Base-by-base conservation (phyloP, 2,113 vertebrate genomes). In the Chaenocephalus aceratus region DNA sequence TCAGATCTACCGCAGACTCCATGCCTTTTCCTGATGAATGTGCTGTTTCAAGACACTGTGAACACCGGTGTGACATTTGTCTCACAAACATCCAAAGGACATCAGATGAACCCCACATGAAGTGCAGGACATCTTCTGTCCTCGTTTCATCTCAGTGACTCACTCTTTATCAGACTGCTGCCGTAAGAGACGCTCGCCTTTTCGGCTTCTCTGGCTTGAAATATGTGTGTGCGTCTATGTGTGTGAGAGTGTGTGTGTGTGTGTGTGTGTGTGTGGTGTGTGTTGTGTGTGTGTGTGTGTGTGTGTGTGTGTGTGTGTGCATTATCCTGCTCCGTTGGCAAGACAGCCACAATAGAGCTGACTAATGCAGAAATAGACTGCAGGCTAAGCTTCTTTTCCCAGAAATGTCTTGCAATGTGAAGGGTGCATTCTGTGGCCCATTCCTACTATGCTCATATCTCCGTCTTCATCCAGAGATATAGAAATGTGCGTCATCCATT, bases 321-420 rank as follows among this genome's bases (percentile, higher is more conserved):
- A 68, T 76, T 87, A 84, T 83, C 78, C 65, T 80, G 80, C 83
- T 75, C 79, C 23, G 46, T 52, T 83, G 72, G 78, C 81, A 70
- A 21, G 14, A 63, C 79, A 56, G 81, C 67, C 79, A 87, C 86
- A 87, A 88, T 88, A 86, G 82, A 79, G 91, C 89, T 91, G 91
- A 93, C 91, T 93, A 87, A 91, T 87, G 91, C 91, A 93, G 86
- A 91, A 93, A 90, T 68, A 83, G 82, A 86, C 90, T 91, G 90
- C 90, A 89, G 91, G 90, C 86, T 69, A 89, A 91, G 91, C 90
- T 85, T 49, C 76, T 89, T 90, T 88, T 66, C 67, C 60, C 77
- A 79, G 18, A 91, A 75, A 88, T 69, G 80, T 81, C 87, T 89
- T 78, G 60, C 61, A 78, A 82, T 82, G 79, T 79, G 84, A 84